Percentiles rank a stretch among this genome's conserved stretches.
Conservation (phyloP, 1,140 invertebrate genomes). For the Drosophila prosaltans region DNA sequence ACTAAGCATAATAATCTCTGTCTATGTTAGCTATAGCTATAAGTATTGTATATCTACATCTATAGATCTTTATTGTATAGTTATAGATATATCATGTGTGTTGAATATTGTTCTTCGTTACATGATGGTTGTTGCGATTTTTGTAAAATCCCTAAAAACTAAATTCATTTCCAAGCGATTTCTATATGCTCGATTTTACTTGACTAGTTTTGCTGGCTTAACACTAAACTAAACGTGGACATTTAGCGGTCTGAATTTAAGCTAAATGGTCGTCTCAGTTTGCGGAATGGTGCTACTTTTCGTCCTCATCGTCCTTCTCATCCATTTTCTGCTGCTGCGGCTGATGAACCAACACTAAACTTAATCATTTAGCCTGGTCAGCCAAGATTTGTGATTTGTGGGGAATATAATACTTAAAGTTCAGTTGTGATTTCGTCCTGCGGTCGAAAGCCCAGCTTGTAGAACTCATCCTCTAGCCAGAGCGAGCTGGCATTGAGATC, state of each 20-base stretch:
- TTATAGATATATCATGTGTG: slow-evolving; percentile 49
- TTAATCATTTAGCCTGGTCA: slow-evolving; percentile 52
- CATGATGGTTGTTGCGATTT: slow-evolving; percentile 72
- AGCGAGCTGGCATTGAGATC: slow-evolving; percentile 86
- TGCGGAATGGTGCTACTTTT: slow-evolving; percentile 65
- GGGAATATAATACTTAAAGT: slow-evolving; percentile 83
- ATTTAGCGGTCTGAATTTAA: slow-evolving; percentile 54
- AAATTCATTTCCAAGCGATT: slow-evolving; percentile 65
- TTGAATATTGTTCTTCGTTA: slow-evolving; percentile 70
- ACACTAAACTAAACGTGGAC: slow-evolving; percentile 70
- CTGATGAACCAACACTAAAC: slow-evolving; percentile 52
- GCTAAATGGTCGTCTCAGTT: slow-evolving; percentile 66
- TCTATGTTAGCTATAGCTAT: slow-evolving; percentile 68
- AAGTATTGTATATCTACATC: slow-evolving; percentile 55
- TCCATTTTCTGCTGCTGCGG: background rate
- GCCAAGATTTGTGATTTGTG: slow-evolving; percentile 30
- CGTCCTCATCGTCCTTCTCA: slow-evolving; percentile 38
- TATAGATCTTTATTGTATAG: slow-evolving; percentile 53
- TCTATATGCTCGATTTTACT: slow-evolving; percentile 71
- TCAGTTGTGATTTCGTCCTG: slow-evolving; percentile 90
- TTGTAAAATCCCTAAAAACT: slow-evolving; percentile 79
- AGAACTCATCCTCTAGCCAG: slow-evolving; percentile 88
- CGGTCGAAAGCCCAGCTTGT: slow-evolving; percentile 88
- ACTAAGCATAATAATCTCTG: slow-evolving; percentile 74
- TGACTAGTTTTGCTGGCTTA: slow-evolving; percentile 75